A percentile compares a stretch with the other conserved stretches of the same genome.
Conservation (phyloP, 2,113 vertebrate genomes). For the Tachysurus fulvidraco region DNA sequence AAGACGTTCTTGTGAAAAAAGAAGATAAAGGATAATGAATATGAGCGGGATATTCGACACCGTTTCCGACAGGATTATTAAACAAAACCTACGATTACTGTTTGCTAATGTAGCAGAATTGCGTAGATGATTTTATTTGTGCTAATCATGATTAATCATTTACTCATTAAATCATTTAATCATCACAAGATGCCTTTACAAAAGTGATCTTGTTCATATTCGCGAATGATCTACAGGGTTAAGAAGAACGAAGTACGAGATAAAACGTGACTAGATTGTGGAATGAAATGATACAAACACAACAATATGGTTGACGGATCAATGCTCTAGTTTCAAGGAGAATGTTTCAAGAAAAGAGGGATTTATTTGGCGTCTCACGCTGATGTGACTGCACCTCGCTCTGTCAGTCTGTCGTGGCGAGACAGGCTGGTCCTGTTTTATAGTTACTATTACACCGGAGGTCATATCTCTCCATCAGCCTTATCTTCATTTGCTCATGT, state of each 20-base stretch:
- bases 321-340: neutral
- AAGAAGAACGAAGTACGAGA: neutral
- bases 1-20: neutral
- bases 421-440: constrained; percentile 8
- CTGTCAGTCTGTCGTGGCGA: neutral
- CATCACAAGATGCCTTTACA: neutral
- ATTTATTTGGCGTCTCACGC: neutral
- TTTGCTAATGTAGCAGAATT: neutral
- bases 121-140: neutral
- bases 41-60: neutral
- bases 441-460: constrained; percentile 11
- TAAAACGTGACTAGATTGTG: neutral
- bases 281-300: neutral
- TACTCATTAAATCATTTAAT: too few species aligned
- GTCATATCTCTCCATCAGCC: constrained; percentile 34
- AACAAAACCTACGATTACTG: neutral
- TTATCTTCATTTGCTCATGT: neutral
- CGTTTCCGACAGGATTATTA: neutral
- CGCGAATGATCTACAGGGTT: neutral
- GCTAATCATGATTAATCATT: neutral
- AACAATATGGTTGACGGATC: neutral
- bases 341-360: neutral
- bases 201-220: neutral
- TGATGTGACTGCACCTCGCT: neutral
- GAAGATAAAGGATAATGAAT: neutral